Evolutionary conservation across 2,797 vertebrate species (phyloP).

Genomic region (Cichlasoma orientale): DNA sequence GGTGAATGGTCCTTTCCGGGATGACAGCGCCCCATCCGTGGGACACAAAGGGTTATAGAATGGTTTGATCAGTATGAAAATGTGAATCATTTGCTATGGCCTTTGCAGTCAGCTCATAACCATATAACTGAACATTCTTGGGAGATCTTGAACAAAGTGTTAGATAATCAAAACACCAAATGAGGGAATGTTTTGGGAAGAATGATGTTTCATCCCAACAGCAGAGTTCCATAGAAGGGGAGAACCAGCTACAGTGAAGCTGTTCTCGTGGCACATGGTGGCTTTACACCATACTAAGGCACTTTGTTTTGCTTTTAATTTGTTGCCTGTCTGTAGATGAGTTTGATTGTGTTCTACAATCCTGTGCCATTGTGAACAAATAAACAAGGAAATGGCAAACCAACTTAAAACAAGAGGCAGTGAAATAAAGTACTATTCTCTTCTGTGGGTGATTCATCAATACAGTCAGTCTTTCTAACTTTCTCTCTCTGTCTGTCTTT

Average conservation of each 20-base stretch:
- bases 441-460: slow-evolving; percentile 57
- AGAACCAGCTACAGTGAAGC: not conserved
- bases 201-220: not conserved
- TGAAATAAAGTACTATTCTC: slow-evolving; percentile 19
- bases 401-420: slow-evolving; percentile 23
- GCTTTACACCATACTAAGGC: not conserved
- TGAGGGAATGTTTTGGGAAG: not conserved
- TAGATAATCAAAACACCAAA: not conserved
- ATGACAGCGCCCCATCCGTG: not conserved
- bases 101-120: not conserved
- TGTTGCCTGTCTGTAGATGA: not conserved
- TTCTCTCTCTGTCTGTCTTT: slow-evolving; percentile 40
- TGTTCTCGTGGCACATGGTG: not conserved
- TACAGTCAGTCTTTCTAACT: slow-evolving; percentile 45
- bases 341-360: not conserved
- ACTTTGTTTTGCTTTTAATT: not conserved
- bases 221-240: not conserved
- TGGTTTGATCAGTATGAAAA: not conserved
- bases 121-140: not conserved
- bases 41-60: not conserved
- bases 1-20: not conserved
- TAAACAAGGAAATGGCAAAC: not conserved
- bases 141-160: not conserved
- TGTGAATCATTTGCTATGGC: not conserved
- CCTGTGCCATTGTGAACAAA: not conserved